Conservation (phyloP, 2,888 invertebrate genomes). For the Morinoia aosen region DNA sequence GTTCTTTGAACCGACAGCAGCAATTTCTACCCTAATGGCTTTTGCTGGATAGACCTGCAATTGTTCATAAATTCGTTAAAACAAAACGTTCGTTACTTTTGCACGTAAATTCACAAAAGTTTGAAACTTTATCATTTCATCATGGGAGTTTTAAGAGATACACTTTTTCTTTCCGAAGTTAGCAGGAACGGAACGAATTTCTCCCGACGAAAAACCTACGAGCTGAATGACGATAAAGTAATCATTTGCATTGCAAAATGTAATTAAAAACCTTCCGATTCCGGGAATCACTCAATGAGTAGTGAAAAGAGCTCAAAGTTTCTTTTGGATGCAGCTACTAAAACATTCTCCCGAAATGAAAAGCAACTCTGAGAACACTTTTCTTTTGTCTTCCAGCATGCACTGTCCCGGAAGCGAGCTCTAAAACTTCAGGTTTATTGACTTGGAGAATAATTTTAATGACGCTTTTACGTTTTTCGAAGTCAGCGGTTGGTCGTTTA, state of each 20-base stretch:
- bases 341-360: neutral
- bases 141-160: neutral
- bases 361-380: neutral
- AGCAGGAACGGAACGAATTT: neutral
- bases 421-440: constrained; percentile 5
- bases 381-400: neutral
- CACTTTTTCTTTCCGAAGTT: neutral
- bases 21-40: too few species aligned
- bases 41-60: too few species aligned
- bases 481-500: constrained; percentile 20
- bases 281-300: neutral
- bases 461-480: constrained; percentile 7
- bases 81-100: too few species aligned
- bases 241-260: neutral
- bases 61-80: too few species aligned
- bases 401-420: neutral
- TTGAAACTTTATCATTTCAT: too few species aligned
- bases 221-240: neutral
- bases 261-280: neutral
- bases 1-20: too few species aligned
- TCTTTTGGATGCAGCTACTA: neutral
- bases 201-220: too few species aligned
- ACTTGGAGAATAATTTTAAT: constrained; percentile 22
- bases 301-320: neutral
- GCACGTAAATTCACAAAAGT: too few species aligned